These are phyloP conservation scores for Cryptotis parvus DNA, from an alignment of 2,113 vertebrate species.

Conservation along the genomic window DNA sequence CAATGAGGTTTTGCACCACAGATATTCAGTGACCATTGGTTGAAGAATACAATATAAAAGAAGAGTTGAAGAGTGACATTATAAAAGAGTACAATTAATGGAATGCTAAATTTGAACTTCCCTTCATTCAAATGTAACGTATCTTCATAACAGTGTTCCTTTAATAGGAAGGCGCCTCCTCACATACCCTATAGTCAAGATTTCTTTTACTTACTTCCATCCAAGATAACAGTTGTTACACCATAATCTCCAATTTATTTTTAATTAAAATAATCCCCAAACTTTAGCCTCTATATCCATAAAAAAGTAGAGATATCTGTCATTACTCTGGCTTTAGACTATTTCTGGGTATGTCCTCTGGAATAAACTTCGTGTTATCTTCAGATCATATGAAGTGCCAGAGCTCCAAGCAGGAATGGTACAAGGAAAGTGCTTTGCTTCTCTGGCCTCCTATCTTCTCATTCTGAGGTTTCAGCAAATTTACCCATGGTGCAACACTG, in stretches of 20 bases:
- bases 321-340: background rate
- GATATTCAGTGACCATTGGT: background rate
- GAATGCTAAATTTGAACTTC: background rate
- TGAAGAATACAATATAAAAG: no score
- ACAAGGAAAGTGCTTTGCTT: no score
- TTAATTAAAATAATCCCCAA: background rate
- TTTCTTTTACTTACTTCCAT: no score
- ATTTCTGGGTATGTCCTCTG: background rate
- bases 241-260: background rate
- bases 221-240: background rate
- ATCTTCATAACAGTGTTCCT: no score
- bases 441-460: no score
- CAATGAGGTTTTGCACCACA: rapidly evolving
- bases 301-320: background rate
- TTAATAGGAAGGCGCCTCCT: no score
- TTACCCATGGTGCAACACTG: background rate
- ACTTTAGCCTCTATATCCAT: background rate
- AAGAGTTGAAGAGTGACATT: no score
- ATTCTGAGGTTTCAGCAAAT: no score
- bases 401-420: no score
- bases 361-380: background rate
- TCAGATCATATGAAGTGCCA: background rate
- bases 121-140: background rate
- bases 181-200: no score
- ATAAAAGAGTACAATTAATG: background rate